These are phyloP conservation scores for Cataglyphis hispanica DNA, from an alignment of 1,140 invertebrate genomes.

Conservation along the genomic window DNA sequence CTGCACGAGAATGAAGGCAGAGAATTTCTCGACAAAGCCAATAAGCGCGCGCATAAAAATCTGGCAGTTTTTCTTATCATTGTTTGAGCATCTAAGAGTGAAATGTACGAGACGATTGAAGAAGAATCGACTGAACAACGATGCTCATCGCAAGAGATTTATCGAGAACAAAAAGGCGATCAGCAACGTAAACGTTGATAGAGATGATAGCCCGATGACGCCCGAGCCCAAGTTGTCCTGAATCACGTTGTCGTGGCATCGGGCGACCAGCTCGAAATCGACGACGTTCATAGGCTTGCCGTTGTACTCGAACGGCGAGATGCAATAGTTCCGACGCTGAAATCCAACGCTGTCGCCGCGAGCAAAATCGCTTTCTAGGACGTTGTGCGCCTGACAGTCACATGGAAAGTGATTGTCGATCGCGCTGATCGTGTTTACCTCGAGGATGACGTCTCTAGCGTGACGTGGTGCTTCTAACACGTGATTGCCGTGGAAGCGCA, in stretches of 20 bases:
- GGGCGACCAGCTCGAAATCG: slow-evolving; percentile 89
- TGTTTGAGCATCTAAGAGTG: background rate
- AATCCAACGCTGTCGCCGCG: slow-evolving; percentile 90
- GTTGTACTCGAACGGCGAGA: slow-evolving; percentile 93
- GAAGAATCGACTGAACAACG: background rate
- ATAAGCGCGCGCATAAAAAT: background rate
- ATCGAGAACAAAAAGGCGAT: slow-evolving; percentile 52
- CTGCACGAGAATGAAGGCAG: background rate
- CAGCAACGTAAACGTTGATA: slow-evolving; percentile 39
- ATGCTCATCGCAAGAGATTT: slow-evolving; percentile 59
- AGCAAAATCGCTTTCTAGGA: slow-evolving; percentile 91
- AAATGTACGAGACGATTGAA: background rate
- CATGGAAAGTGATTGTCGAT: slow-evolving; percentile 93
- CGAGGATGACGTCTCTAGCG: slow-evolving; percentile 89
- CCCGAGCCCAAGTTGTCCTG: slow-evolving; percentile 88
- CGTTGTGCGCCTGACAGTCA: slow-evolving; percentile 92
- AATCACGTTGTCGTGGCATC: slow-evolving; percentile 89
- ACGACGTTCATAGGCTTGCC: slow-evolving; percentile 91
- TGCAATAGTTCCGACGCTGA: slow-evolving; percentile 92
- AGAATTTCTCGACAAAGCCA: slow-evolving; percentile 3
- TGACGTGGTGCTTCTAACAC: slow-evolving; percentile 91
- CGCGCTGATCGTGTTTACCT: slow-evolving; percentile 90
- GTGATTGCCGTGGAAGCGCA: slow-evolving; percentile 93
- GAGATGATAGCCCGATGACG: slow-evolving; percentile 37
- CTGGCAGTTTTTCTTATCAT: background rate